phyloP scores from a whole-genome alignment of 2,797 vertebrate species.

The Lacerta agilis region DNA sequence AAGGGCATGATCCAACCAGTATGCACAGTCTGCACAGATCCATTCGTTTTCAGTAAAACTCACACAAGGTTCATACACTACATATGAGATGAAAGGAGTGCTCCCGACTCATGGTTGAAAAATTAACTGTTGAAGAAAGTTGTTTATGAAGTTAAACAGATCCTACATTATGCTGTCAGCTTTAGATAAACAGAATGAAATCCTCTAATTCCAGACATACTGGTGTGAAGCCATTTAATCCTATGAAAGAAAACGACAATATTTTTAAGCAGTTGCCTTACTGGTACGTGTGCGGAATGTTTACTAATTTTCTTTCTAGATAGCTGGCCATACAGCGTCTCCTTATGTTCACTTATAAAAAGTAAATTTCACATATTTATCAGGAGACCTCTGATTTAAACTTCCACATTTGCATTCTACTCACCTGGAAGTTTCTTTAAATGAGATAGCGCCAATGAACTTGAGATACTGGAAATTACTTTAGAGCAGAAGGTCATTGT shows the following conservation, averaged over 20 bases:
- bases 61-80: too few relatives aligned
- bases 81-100: neutral
- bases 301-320: neutral
- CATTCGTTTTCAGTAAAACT: neutral
- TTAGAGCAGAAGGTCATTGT: neutral
- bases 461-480: neutral
- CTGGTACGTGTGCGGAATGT: neutral
- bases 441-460: neutral
- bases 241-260: neutral
- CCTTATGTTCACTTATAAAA: neutral
- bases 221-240: neutral
- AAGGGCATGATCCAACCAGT: constrained; percentile 13
- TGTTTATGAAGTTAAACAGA: neutral
- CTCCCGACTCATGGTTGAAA: neutral
- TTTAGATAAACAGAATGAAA: neutral
- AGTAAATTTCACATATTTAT: neutral
- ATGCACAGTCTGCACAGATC: neutral
- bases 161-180: neutral
- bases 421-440: neutral
- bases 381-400: too few relatives aligned
- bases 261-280: neutral
- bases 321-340: neutral
- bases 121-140: neutral
- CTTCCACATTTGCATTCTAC: too few relatives aligned
- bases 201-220: neutral